A percentile compares a stretch with the other conserved stretches of the same genome.
Evolutionary conservation across 2,797 vertebrate genomes (phyloP).

Genomic region (Gallinago nigripennis): DNA sequence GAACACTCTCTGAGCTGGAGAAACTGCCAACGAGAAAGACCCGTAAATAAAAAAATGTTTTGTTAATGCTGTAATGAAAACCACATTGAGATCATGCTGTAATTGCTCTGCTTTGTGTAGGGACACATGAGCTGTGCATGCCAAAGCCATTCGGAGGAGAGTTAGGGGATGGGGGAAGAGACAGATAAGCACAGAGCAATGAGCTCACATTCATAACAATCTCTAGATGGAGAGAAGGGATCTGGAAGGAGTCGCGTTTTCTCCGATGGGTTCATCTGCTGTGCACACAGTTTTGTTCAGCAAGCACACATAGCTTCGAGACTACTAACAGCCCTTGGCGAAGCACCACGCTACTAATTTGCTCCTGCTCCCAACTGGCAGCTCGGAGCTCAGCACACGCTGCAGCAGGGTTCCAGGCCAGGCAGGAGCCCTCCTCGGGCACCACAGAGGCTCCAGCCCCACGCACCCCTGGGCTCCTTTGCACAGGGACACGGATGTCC

Average conservation of each 20-base stretch:
- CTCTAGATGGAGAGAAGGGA: background rate
- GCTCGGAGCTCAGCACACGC: background rate
- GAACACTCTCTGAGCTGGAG: background rate
- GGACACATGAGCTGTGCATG: background rate
- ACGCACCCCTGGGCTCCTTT: too few species aligned
- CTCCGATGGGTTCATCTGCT: background rate
- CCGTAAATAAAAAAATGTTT: conserved; percentile 59
- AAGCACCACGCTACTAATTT: accelerated
- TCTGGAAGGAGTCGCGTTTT: background rate
- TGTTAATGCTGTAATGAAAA: conserved; percentile 62
- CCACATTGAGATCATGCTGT: conserved; percentile 1
- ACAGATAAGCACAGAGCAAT: background rate
- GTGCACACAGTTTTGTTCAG: background rate
- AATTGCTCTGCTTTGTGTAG: background rate
- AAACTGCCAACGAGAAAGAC: conserved; percentile 1
- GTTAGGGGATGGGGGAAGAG: background rate
- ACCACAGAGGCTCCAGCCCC: background rate
- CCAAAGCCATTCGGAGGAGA: background rate
- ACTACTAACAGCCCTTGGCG: background rate
- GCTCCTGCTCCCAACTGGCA: background rate
- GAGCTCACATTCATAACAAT: background rate
- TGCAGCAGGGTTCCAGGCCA: background rate
- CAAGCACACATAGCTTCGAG: background rate
- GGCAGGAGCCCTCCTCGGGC: background rate
- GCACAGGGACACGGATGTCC: background rate